Evolutionary conservation across 2,113 vertebrate species (phyloP).

Genomic region (Narcine bancroftii): DNA sequence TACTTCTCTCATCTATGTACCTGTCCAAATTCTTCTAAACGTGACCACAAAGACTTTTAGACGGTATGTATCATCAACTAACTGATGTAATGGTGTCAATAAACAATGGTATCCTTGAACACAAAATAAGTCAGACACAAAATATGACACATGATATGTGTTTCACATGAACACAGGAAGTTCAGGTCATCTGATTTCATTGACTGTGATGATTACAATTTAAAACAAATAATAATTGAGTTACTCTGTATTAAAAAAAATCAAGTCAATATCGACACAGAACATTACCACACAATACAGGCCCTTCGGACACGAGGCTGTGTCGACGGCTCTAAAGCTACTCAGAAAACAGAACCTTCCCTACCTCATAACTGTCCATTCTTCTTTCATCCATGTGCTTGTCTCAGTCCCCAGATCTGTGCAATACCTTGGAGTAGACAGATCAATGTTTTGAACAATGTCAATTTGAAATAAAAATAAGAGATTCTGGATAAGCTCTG

Average conservation of each 20-base stretch:
- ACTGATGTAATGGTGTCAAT: background rate
- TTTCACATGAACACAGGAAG: background rate
- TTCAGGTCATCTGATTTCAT: background rate
- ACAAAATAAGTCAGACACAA: background rate
- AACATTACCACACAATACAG: too few species aligned
- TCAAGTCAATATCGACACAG: background rate
- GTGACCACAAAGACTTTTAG: too few species aligned
- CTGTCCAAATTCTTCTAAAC: too few species aligned
- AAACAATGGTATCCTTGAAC: background rate
- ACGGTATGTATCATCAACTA: background rate
- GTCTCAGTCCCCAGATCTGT: background rate
- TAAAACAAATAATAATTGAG: background rate
- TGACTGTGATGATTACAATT: background rate
- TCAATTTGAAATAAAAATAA: background rate
- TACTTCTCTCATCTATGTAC: too few species aligned
- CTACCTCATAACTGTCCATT: too few species aligned
- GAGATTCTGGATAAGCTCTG: too few species aligned
- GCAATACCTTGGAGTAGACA: background rate
- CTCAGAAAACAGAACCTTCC: too few species aligned
- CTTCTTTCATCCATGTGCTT: too few species aligned
- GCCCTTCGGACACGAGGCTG: too few species aligned
- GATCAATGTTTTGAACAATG: background rate
- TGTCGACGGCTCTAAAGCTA: too few species aligned
- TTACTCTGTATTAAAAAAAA: background rate
- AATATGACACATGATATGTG: background rate